These are phyloP conservation scores for Gambusia holbrooki DNA, from an alignment of 2,113 vertebrate genomes.

Conservation along the genomic window DNA sequence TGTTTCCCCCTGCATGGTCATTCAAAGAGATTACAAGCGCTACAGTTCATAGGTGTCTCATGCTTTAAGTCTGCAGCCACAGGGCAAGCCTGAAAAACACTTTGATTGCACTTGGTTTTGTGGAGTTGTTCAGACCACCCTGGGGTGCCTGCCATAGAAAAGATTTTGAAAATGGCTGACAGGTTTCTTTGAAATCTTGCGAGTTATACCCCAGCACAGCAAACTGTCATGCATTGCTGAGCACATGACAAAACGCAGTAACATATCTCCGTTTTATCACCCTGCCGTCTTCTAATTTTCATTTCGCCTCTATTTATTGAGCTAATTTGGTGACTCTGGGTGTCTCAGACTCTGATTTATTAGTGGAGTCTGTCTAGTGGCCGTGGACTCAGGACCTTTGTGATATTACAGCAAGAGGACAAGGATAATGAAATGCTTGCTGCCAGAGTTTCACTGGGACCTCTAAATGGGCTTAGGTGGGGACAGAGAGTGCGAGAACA, in stretches of 20 bases:
- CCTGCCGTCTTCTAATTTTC: not conserved
- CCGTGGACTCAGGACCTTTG: constrained; percentile 64
- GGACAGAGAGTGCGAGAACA: constrained; percentile 19
- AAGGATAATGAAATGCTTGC: constrained; percentile 68
- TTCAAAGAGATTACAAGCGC: constrained; percentile 46
- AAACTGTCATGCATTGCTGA: not conserved
- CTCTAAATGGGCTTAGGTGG: constrained; percentile 30
- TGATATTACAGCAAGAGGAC: constrained; percentile 50
- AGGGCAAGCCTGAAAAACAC: constrained; percentile 25
- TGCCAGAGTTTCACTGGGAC: constrained; percentile 43
- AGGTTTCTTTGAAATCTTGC: constrained; percentile 23
- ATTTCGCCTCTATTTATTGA: not conserved
- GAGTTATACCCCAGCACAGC: constrained; percentile 21
- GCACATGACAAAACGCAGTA: not conserved
- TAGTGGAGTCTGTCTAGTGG: constrained; percentile 31
- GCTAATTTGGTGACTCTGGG: not conserved
- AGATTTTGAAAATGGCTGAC: constrained; percentile 17
- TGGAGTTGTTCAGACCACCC: constrained; percentile 17
- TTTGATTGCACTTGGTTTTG: constrained; percentile 22
- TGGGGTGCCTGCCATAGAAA: constrained; percentile 4
- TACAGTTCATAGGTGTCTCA: constrained; percentile 48
- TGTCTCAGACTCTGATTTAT: constrained; percentile 4
- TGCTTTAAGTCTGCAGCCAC: constrained; percentile 33
- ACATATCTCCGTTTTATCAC: not conserved
- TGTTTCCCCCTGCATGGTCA: constrained; percentile 38